A percentile compares a stretch with the other conserved stretches of the same genome.
phyloP scores from a whole-genome alignment of 2,888 invertebrate species.

The Lasioglossum zephyrum region DNA sequence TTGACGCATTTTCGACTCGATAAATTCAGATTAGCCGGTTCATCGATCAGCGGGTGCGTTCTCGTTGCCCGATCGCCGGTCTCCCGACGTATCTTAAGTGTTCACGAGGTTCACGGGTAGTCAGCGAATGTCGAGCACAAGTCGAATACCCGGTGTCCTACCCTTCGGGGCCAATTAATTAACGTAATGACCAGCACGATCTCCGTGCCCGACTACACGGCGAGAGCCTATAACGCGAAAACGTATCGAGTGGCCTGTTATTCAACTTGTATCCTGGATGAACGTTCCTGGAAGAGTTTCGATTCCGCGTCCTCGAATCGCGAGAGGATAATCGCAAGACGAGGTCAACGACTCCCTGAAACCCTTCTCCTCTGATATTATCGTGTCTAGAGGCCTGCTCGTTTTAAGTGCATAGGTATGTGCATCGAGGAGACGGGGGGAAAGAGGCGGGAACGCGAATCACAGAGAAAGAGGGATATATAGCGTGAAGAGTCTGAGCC shows the following conservation, averaged over 20 bases:
- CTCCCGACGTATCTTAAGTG: constrained; percentile 35
- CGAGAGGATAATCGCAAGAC: constrained; percentile 47
- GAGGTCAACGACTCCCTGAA: constrained; percentile 49
- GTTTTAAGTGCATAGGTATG: background rate
- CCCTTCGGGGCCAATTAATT: constrained; percentile 74
- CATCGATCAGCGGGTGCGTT: constrained; percentile 35
- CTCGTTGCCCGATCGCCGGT: background rate
- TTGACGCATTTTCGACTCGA: constrained; percentile 33
- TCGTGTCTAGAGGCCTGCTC: constrained; percentile 16
- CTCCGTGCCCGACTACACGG: background rate
- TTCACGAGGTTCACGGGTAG: constrained; percentile 8
- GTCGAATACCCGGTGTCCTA: constrained; percentile 1
- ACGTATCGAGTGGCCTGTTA: constrained; percentile 1
- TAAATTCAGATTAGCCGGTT: constrained; percentile 34
- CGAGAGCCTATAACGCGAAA: background rate
- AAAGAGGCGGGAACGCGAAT: constrained; percentile 17
- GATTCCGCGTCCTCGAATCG: constrained; percentile 43
- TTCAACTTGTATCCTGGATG: constrained; percentile 8
- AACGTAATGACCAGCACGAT: constrained; percentile 75
- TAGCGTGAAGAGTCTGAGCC: constrained; percentile 4
- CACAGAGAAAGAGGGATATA: background rate
- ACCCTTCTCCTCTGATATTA: constrained; percentile 25
- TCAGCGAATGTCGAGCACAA: constrained; percentile 13
- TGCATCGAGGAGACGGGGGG: background rate
- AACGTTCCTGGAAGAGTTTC: constrained; percentile 38